These are phyloP conservation scores for Chauna torquata DNA, from an alignment of 2,113 vertebrate genomes.

Conservation along the genomic window DNA sequence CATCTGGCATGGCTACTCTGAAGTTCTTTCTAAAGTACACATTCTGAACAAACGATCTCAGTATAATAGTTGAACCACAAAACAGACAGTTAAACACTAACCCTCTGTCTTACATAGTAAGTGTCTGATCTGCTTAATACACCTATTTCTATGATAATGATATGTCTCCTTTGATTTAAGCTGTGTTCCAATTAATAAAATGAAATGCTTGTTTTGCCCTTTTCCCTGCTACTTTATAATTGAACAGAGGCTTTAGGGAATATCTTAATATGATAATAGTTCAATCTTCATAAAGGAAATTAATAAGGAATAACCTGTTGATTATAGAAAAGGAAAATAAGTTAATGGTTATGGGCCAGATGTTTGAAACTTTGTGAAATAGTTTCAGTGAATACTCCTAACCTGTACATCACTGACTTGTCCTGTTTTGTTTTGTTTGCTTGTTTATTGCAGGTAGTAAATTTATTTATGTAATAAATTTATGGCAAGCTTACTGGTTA, in stretches of 20 bases:
- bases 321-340: neutral
- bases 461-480: neutral
- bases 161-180: neutral
- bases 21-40: neutral
- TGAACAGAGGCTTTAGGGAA: neutral
- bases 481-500: neutral
- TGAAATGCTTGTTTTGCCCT: neutral
- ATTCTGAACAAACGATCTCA: neutral
- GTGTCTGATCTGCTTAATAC: neutral
- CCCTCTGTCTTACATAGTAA: neutral
- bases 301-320: neutral
- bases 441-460: neutral
- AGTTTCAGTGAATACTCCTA: neutral
- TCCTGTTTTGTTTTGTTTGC: neutral
- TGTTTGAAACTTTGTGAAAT: neutral
- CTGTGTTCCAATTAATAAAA: neutral
- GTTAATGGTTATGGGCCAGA: neutral
- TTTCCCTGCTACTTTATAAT: neutral
- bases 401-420: neutral
- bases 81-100: neutral
- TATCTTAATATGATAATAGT: neutral
- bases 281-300: neutral
- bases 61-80: neutral
- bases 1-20: neutral
- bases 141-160: neutral